A percentile compares a stretch with the other conserved stretches of the same genome.
Evolutionary conservation across 1,140 invertebrate species (phyloP).

Genomic region (Hyles euphorbiae): DNA sequence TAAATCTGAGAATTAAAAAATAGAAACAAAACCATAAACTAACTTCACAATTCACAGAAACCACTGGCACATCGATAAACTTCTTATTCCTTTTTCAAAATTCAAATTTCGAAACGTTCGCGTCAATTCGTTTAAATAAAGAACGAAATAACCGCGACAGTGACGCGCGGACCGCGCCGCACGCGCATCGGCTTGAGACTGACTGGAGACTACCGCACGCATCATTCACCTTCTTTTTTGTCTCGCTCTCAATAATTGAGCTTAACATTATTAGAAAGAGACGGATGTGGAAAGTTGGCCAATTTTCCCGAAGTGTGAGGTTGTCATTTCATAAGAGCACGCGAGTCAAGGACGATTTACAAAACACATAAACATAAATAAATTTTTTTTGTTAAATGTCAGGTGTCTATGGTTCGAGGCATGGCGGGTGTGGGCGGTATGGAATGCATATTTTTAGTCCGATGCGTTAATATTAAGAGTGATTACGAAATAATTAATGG

Average conservation of each 20-base stretch:
- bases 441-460: conserved; percentile 36
- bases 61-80: conserved; percentile 48
- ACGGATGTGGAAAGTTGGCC: conserved; percentile 30
- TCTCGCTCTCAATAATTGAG: conserved; percentile 35
- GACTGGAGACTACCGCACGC: conserved; percentile 51
- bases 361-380: conserved; percentile 40
- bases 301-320: conserved; percentile 34
- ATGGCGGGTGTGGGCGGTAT: conserved; percentile 25
- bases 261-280: conserved; percentile 30
- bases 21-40: conserved; percentile 19
- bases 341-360: conserved; percentile 56
- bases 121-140: conserved; percentile 34
- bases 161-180: conserved; percentile 51
- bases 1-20: conserved; percentile 23
- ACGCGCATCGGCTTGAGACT: conserved; percentile 61
- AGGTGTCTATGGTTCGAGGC: conserved; percentile 26
- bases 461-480: no score
- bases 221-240: conserved; percentile 44
- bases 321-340: conserved; percentile 50
- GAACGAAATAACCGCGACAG: conserved; percentile 20
- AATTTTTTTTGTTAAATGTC: conserved; percentile 46
- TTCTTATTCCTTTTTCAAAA: conserved; percentile 47
- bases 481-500: no score
- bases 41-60: conserved; percentile 30
- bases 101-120: conserved; percentile 18